Evolutionary conservation across 37 sponge, comb jelly and placozoan species (phyloP).

Genomic region (Amphimedon queenslandica): DNA sequence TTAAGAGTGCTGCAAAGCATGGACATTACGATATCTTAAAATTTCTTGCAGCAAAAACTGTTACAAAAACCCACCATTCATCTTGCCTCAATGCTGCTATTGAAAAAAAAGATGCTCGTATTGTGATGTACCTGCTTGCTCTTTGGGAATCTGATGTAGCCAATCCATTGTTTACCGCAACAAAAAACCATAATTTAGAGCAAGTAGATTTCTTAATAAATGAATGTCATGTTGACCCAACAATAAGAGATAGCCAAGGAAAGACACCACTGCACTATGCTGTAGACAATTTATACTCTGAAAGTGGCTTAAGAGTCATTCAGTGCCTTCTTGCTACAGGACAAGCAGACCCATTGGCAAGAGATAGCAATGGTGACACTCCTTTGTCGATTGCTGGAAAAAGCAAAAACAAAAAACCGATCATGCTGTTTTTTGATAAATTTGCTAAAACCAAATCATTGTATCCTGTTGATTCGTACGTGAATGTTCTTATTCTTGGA

Average conservation of each 20-base stretch:
- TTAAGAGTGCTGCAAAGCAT: no score
- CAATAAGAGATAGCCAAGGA: slow-evolving; percentile 10
- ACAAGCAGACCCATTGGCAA: neutral
- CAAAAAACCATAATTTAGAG: neutral
- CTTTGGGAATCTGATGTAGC: no score
- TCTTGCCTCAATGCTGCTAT: no score
- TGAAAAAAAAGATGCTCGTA: no score
- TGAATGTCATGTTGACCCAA: slow-evolving; percentile 3
- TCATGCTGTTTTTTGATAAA: neutral
- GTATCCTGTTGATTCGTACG: neutral
- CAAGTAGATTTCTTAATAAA: neutral
- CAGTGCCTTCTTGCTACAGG: neutral
- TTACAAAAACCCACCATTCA: no score
- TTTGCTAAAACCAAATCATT: neutral
- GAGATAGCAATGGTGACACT: neutral
- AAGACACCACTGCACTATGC: slow-evolving; percentile 26
- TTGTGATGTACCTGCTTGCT: neutral
- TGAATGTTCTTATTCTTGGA: neutral
- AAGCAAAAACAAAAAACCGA: neutral
- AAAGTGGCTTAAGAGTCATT: neutral
- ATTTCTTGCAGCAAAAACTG: no score
- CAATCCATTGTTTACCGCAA: neutral
- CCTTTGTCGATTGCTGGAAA: neutral
- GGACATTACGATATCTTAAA: no score
- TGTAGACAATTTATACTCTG: neutral